These are phyloP conservation scores for Etheostoma cragini DNA, from an alignment of 2,113 vertebrate species.

Conservation along the genomic window DNA sequence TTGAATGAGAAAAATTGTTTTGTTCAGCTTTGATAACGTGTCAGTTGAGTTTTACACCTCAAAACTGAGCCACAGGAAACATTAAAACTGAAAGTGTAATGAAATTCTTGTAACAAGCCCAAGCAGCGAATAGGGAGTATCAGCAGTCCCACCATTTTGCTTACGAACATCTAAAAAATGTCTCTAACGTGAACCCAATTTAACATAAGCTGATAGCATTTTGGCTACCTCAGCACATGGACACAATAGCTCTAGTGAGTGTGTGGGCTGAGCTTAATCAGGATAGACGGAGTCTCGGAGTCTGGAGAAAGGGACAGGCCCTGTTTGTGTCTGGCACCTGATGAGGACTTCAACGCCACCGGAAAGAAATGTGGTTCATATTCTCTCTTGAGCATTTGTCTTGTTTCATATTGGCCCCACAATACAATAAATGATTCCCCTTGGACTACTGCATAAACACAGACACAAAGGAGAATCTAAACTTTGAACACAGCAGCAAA, in stretches of 20 bases:
- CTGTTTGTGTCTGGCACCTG: not conserved
- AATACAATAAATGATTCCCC: not conserved
- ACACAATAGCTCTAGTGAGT: slow-evolving; percentile 36
- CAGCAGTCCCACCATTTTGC: slow-evolving; percentile 8
- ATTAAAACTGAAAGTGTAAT: not conserved
- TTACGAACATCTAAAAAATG: slow-evolving; percentile 10
- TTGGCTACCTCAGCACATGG: slow-evolving; percentile 38
- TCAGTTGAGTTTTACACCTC: not conserved
- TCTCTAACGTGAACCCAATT: slow-evolving; percentile 10
- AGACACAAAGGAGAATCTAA: not conserved
- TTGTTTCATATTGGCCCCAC: not conserved
- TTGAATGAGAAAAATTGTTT: not conserved
- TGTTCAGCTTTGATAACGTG: not conserved
- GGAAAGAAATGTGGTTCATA: not conserved
- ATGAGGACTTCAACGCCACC: not conserved
- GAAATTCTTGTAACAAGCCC: not conserved
- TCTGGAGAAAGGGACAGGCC: slow-evolving; percentile 1
- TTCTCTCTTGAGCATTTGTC: not conserved
- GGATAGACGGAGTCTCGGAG: not conserved
- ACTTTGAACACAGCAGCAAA: not conserved
- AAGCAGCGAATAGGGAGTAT: not conserved
- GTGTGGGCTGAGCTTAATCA: slow-evolving; percentile 12
- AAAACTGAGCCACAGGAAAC: not conserved
- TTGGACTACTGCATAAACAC: not conserved
- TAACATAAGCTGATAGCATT: slow-evolving; percentile 23